Percentiles rank a stretch among this genome's conserved stretches.
Conservation (phyloP, 2,888 invertebrate genomes). For the Rhagophthalmus giganteus region DNA sequence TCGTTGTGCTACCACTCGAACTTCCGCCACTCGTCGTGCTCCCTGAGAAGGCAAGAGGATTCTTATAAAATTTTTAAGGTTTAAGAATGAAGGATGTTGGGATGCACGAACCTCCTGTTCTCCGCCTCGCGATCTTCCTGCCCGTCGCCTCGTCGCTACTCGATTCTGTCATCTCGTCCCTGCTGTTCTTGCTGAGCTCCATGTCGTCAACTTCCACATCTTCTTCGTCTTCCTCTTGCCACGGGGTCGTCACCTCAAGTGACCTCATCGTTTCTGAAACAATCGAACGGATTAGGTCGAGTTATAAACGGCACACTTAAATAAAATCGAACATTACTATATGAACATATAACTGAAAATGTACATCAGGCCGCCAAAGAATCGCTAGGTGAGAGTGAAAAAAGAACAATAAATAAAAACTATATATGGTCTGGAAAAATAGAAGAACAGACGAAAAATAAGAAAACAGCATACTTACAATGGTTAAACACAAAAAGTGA, state of each 20-base stretch:
- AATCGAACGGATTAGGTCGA: neutral
- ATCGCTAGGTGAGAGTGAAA: too few relatives aligned
- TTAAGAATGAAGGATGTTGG: constrained; percentile 15
- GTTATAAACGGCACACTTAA: too few relatives aligned
- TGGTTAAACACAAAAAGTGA: too few relatives aligned
- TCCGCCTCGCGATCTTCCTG: constrained; percentile 48
- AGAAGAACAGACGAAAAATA: too few relatives aligned
- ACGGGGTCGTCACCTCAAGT: constrained; percentile 53
- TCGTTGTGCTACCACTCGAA: constrained; percentile 50
- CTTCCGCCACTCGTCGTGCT: constrained; percentile 55
- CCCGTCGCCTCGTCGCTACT: constrained; percentile 53
- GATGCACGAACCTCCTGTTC: constrained; percentile 50
- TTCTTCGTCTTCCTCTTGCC: constrained; percentile 56
- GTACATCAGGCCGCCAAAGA: too few relatives aligned
- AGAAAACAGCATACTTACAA: too few relatives aligned
- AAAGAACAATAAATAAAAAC: too few relatives aligned
- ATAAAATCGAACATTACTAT: neutral
- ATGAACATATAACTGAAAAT: too few relatives aligned
- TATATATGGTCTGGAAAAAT: too few relatives aligned
- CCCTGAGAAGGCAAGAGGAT: constrained; percentile 39
- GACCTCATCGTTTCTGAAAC: constrained; percentile 48
- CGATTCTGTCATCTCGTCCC: constrained; percentile 50
- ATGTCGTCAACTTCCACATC: constrained; percentile 56
- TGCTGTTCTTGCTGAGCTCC: constrained; percentile 50
- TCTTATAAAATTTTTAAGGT: constrained; percentile 19